Conservation (phyloP, 1,140 invertebrate genomes). For the Drosophila lacteicornis region DNA sequence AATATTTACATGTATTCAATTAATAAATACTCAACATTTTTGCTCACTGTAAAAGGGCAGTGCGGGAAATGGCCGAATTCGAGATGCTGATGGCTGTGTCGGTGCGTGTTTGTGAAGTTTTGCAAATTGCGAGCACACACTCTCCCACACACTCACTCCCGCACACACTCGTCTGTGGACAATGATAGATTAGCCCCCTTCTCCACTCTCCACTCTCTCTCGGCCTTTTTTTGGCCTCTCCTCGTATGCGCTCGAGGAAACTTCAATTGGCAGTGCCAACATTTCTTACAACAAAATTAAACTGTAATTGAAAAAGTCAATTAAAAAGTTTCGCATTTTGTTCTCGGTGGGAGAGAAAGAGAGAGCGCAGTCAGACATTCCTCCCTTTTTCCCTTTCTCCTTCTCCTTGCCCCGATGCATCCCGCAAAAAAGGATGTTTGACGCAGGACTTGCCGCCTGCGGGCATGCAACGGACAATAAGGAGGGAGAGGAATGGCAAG, state of each 20-base stretch:
- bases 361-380: constrained; percentile 31
- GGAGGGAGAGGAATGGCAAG: constrained; percentile 11
- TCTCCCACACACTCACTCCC: constrained; percentile 21
- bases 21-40: not conserved
- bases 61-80: constrained; percentile 29
- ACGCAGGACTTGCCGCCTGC: constrained; percentile 45
- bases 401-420: not conserved
- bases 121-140: constrained; percentile 70
- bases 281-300: constrained; percentile 81
- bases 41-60: constrained; percentile 9
- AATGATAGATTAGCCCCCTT: constrained; percentile 74
- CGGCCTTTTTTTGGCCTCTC: constrained; percentile 16
- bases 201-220: not conserved
- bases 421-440: constrained; percentile 35
- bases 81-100: constrained; percentile 39
- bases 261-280: constrained; percentile 77
- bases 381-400: not conserved
- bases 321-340: constrained; percentile 80
- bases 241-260: constrained; percentile 44
- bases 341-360: constrained; percentile 46
- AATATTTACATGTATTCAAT: no score
- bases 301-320: constrained; percentile 83
- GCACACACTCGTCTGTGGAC: constrained; percentile 48
- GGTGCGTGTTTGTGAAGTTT: constrained; percentile 78
- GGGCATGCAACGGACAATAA: constrained; percentile 17